Conservation (phyloP, 92 coral and sea anemone species). For the Heliopora coerulea region DNA sequence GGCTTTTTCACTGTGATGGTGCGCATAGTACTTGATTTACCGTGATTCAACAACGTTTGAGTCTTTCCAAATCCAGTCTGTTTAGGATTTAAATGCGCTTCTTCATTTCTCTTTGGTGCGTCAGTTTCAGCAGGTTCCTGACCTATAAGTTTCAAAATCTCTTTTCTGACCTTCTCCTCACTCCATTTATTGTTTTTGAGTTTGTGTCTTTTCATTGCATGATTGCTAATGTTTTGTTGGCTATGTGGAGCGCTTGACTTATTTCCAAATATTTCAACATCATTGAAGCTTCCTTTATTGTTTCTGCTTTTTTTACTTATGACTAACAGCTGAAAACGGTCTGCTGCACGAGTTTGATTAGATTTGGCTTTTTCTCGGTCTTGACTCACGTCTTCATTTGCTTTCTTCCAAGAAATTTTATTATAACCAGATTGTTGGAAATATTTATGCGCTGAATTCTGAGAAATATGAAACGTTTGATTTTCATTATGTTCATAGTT, state of each 20-base stretch:
- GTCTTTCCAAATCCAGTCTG: background rate
- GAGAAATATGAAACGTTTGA: background rate
- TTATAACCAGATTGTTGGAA: background rate
- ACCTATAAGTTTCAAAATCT: conserved; percentile 34
- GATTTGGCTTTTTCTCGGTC: background rate
- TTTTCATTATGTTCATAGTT: background rate
- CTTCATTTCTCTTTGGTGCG: background rate
- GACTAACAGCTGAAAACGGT: background rate
- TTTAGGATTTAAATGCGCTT: background rate
- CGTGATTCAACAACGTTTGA: background rate
- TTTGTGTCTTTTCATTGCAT: background rate
- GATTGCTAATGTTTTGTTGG: background rate
- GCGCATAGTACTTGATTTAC: background rate
- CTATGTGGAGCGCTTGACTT: background rate
- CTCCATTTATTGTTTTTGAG: background rate
- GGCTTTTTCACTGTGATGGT: background rate
- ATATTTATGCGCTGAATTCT: background rate
- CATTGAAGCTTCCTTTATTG: background rate
- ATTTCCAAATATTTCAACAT: background rate
- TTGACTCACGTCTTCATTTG: background rate
- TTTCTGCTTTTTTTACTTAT: background rate
- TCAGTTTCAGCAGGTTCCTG: background rate
- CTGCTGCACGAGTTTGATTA: background rate
- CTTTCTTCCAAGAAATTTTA: background rate
- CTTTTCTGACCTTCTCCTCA: conserved; percentile 39